Percentiles rank a stretch among this genome's conserved stretches.
These are phyloP conservation scores for Diachrysia chrysitis DNA, from an alignment of 2,888 invertebrate genomes.

Conservation along the genomic window DNA sequence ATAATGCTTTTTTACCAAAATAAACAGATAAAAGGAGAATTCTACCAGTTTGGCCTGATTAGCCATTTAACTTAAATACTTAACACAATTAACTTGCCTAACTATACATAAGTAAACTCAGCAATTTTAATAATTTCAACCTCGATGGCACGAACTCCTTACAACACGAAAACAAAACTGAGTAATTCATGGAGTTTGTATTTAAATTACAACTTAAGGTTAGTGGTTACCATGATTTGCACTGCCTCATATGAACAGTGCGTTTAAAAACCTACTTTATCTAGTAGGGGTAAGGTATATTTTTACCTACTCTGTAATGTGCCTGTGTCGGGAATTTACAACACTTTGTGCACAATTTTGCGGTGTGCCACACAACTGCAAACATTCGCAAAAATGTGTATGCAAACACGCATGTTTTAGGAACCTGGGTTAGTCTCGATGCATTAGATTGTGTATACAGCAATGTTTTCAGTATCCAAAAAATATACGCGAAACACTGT, in stretches of 20 bases:
- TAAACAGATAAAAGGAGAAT: neutral
- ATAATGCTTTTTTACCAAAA: no score
- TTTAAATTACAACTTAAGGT: conserved; percentile 44
- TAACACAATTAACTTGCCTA: conserved; percentile 2
- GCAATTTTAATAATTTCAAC: conserved; percentile 33
- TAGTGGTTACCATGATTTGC: conserved; percentile 29
- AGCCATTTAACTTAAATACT: neutral
- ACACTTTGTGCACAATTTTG: conserved; percentile 50
- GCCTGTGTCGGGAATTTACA: conserved; percentile 24
- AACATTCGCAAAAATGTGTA: neutral
- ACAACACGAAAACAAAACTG: conserved; percentile 48
- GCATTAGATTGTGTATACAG: no score
- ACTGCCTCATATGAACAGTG: conserved; percentile 11
- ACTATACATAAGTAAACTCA: conserved; percentile 22
- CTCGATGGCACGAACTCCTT: conserved; percentile 44
- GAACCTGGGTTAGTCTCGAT: neutral
- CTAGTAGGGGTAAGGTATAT: rapidly evolving
- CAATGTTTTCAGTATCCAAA: no score
- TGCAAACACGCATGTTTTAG: neutral
- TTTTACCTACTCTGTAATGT: conserved; percentile 8
- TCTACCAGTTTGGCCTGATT: neutral
- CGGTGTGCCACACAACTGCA: conserved; percentile 12
- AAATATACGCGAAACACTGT: no score
- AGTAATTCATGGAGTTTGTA: conserved; percentile 46
- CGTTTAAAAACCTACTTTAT: conserved; percentile 28